Conservation (phyloP, 2,113 vertebrate species). For the Felis catus region DNA sequence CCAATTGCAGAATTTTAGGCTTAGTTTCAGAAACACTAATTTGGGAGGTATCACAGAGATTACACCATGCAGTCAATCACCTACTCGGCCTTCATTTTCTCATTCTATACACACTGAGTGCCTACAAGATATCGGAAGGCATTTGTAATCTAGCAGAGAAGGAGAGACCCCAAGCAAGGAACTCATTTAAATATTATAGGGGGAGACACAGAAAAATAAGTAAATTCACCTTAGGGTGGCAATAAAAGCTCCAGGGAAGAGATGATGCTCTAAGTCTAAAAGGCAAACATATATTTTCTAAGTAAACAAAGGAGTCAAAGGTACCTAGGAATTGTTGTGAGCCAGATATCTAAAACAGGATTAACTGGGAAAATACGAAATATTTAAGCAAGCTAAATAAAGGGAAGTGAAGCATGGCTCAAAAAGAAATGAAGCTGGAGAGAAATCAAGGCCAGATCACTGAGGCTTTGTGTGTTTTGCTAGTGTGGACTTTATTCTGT, state of each 20-base stretch:
- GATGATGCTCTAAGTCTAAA: background rate
- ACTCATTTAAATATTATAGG: background rate
- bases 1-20: background rate
- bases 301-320: background rate
- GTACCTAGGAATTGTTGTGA: background rate
- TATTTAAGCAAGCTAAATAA: background rate
- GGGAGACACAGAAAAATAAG: background rate
- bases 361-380: background rate
- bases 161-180: background rate
- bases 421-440: background rate
- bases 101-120: background rate
- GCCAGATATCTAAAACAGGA: background rate
- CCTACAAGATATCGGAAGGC: background rate
- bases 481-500: background rate
- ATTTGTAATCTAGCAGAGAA: background rate
- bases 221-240: background rate
- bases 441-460: background rate
- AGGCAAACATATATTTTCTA: background rate
- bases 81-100: background rate
- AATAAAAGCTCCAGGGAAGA: background rate
- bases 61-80: background rate
- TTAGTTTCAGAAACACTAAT: background rate
- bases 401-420: background rate
- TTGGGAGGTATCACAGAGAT: background rate
- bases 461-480: background rate